Evolutionary conservation across 2,888 invertebrate species (phyloP).

Genomic region (Drosophila testacea): DNA sequence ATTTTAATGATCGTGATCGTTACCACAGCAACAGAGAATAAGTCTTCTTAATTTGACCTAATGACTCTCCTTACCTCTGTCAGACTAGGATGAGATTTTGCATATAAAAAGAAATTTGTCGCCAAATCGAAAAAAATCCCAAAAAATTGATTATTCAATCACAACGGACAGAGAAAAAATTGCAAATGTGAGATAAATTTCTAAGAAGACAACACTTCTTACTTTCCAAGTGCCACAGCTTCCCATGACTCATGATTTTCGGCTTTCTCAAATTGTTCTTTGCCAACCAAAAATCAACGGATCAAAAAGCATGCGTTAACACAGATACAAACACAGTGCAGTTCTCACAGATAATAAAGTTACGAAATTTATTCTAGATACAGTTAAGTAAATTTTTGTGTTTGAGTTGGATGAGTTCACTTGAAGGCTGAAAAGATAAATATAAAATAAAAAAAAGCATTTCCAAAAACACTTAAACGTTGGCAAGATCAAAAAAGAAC

Average conservation of each 20-base stretch:
- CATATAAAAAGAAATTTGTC: neutral
- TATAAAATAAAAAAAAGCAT: slow-evolving; percentile 22
- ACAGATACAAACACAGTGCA: slow-evolving; percentile 6
- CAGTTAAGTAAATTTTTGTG: slow-evolving; percentile 76
- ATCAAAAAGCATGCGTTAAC: slow-evolving; percentile 26
- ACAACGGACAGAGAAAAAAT: neutral
- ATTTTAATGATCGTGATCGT: slow-evolving; percentile 1
- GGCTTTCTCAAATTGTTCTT: slow-evolving; percentile 45
- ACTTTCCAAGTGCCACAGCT: slow-evolving; percentile 38
- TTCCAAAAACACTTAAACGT: slow-evolving; percentile 25
- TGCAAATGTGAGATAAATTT: slow-evolving; percentile 48
- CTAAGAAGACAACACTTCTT: slow-evolving; percentile 59
- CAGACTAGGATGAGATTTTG: neutral
- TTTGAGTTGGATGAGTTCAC: slow-evolving; percentile 52
- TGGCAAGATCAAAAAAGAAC: slow-evolving; percentile 31
- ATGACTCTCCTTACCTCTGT: neutral
- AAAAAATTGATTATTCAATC: neutral
- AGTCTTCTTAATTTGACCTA: neutral
- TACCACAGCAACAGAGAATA: neutral
- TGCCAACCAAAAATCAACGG: slow-evolving; percentile 40
- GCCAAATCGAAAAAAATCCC: neutral
- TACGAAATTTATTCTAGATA: slow-evolving; percentile 61
- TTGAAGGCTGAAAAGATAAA: slow-evolving; percentile 41
- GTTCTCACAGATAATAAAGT: slow-evolving; percentile 36
- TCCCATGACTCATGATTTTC: slow-evolving; percentile 62